Conservation (phyloP, 1,140 invertebrate genomes). For the Radopholus similis region DNA sequence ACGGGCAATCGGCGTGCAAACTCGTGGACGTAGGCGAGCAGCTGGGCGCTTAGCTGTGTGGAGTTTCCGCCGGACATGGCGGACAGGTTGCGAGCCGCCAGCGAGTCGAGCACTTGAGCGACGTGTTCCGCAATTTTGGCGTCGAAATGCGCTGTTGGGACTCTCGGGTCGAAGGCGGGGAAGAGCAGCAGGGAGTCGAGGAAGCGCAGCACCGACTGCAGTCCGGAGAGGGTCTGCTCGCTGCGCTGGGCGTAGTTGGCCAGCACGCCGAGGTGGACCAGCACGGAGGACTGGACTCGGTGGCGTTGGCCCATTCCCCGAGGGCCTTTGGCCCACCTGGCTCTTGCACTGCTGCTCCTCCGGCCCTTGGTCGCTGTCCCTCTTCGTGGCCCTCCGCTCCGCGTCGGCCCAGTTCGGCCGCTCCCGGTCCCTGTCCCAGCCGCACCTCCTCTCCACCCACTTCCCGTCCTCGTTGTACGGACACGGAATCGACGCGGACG, state of each 20-base stretch:
- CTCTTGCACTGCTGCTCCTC: constrained; percentile 15
- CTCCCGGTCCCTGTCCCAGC: constrained; percentile 22
- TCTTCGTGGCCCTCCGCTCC: neutral
- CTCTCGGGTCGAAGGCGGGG: constrained; percentile 33
- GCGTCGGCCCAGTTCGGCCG: constrained; percentile 32
- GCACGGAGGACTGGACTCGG: constrained; percentile 35
- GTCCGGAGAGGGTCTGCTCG: constrained; percentile 42
- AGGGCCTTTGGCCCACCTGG: constrained; percentile 40
- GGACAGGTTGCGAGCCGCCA: constrained; percentile 31
- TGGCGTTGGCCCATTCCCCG: neutral
- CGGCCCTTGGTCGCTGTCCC: neutral
- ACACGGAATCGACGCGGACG: constrained; percentile 30
- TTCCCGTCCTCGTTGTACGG: constrained; percentile 43
- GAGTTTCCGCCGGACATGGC: constrained; percentile 33
- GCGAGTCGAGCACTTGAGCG: constrained; percentile 34
- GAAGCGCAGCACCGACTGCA: constrained; percentile 46
- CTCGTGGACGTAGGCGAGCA: constrained; percentile 30
- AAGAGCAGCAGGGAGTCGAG: constrained; percentile 35
- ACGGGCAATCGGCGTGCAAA: constrained; percentile 34
- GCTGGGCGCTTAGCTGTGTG: constrained; percentile 12
- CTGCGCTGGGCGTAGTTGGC: constrained; percentile 42
- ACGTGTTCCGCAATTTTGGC: constrained; percentile 48
- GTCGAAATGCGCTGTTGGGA: constrained; percentile 39
- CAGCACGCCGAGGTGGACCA: constrained; percentile 47
- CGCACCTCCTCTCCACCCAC: constrained; percentile 31